Conservation (phyloP, 1,140 invertebrate genomes). For the Aphaenogaster ashmeadi region DNA sequence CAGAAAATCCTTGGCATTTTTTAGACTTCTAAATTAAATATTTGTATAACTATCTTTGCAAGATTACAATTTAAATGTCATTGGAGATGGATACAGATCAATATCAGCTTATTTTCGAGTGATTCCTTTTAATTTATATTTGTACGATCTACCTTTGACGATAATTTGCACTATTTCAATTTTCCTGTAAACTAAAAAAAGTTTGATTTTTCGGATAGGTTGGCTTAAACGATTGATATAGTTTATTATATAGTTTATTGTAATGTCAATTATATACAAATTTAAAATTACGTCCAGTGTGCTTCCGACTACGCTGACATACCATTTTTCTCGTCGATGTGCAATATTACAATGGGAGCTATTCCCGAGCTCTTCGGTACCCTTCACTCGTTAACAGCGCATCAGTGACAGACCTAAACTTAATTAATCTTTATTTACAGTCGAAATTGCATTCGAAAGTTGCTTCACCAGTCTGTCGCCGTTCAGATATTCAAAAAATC, state of each 20-base stretch:
- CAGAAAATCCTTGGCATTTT: conserved; percentile 21
- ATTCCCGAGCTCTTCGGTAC: conserved; percentile 33
- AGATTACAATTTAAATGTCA: background rate
- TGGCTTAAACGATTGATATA: conserved; percentile 3
- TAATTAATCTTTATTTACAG: conserved; percentile 75
- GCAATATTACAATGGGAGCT: conserved; percentile 65
- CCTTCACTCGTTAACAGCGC: conserved; percentile 48
- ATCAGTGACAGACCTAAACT: conserved; percentile 69
- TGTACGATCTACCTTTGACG: background rate
- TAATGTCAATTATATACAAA: conserved; percentile 86
- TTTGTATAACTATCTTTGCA: background rate
- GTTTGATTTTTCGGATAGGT: background rate
- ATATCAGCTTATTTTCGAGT: background rate
- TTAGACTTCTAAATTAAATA: background rate
- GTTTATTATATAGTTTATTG: conserved; percentile 82
- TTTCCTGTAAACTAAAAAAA: background rate
- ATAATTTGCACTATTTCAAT: background rate
- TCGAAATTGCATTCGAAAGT: conserved; percentile 56
- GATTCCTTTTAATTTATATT: conserved; percentile 8
- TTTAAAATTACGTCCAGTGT: conserved; percentile 82
- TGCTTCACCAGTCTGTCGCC: conserved; percentile 15
- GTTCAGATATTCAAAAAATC: conserved; percentile 19
- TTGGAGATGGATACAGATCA: background rate
- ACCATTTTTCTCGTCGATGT: conserved; percentile 60
- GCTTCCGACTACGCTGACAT: conserved; percentile 70